Conservation (phyloP, 2,113 vertebrate genomes). For the Dasyurus viverrinus region DNA sequence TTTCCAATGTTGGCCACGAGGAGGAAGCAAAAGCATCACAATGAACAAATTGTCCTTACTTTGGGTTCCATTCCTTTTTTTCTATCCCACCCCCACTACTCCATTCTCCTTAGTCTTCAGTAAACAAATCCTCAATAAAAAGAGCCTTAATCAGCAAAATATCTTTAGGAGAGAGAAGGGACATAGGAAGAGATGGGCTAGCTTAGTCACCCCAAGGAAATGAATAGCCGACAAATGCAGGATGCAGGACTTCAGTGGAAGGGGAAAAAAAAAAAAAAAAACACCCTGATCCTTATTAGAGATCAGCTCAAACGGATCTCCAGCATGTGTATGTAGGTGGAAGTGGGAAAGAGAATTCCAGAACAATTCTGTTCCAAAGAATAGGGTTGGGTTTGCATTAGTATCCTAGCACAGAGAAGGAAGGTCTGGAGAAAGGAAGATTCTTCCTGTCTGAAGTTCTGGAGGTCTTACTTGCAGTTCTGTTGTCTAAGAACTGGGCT, state of each 20-base stretch:
- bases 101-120: background rate
- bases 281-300: background rate
- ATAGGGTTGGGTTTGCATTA: background rate
- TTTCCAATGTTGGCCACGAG: slow-evolving; percentile 67
- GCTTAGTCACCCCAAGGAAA: background rate
- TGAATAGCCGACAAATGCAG: background rate
- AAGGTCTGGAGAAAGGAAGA: background rate
- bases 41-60: accelerated
- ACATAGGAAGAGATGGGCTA: no score
- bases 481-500: background rate
- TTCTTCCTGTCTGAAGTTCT: background rate
- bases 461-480: background rate
- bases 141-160: background rate
- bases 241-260: background rate
- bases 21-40: slow-evolving; percentile 76
- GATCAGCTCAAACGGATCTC: background rate
- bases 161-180: background rate
- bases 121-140: background rate
- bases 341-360: background rate
- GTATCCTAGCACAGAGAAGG: background rate
- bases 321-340: background rate
- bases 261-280: background rate
- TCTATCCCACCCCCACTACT: accelerated
- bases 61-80: background rate
- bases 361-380: background rate